These are phyloP conservation scores for Laticauda laticaudata DNA, from an alignment of 2,113 vertebrate genomes.

Conservation along the genomic window DNA sequence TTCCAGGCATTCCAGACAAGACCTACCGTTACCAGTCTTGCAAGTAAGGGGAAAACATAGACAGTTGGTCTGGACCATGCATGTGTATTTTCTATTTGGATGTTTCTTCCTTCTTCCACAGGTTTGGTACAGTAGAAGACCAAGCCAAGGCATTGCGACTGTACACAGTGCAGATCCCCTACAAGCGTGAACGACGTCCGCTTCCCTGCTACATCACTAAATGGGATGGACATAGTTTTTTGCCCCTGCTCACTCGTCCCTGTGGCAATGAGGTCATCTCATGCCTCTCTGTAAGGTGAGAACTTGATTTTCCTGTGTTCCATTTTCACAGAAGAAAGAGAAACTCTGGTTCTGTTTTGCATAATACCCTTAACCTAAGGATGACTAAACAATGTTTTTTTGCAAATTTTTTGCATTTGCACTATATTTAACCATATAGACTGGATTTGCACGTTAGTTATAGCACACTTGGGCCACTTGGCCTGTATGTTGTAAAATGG, in stretches of 20 bases:
- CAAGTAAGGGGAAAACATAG: slow-evolving; percentile 71
- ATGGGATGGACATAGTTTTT: slow-evolving; percentile 87
- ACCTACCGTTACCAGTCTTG: slow-evolving; percentile 89
- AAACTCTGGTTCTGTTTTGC: not conserved
- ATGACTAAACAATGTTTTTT: not conserved
- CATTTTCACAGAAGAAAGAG: not conserved
- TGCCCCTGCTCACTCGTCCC: slow-evolving; percentile 84
- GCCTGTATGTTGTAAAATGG: fast-evolving
- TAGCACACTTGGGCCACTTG: not conserved
- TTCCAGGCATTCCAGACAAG: slow-evolving; percentile 78
- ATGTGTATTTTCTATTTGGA: not conserved
- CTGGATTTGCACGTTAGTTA: not conserved
- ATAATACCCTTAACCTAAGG: not conserved
- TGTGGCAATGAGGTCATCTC: slow-evolving; percentile 92
- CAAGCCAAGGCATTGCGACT: slow-evolving; percentile 78
- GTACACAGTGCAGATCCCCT: slow-evolving; percentile 94
- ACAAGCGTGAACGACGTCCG: slow-evolving; percentile 87
- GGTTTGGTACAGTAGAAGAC: slow-evolving; percentile 87
- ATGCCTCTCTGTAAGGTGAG: slow-evolving; percentile 85
- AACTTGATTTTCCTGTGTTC: too few species aligned
- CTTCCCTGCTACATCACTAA: slow-evolving; percentile 92
- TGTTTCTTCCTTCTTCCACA: slow-evolving; percentile 27
- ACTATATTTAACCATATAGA: not conserved
- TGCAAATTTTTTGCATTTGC: not conserved
- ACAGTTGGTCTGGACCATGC: not conserved